These are phyloP conservation scores for Drosophila diplacantha DNA, from an alignment of 2,888 invertebrate species.

Conservation along the genomic window DNA sequence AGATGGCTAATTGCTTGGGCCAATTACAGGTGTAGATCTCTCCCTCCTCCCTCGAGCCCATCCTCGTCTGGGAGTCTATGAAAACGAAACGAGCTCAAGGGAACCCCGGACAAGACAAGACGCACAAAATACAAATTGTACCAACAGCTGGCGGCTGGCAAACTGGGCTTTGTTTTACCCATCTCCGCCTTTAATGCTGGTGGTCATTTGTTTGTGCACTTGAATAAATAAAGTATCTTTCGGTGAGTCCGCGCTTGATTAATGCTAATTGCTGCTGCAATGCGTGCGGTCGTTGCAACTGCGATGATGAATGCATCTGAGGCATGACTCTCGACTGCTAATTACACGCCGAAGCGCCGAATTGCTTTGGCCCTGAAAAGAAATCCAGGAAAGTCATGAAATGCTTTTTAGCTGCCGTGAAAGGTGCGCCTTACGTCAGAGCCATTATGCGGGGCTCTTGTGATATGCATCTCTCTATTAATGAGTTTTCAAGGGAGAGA, in stretches of 20 bases:
- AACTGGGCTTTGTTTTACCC: conserved; percentile 20
- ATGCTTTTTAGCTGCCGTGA: conserved; percentile 31
- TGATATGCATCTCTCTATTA: conserved; percentile 38
- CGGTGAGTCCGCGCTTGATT: conserved; percentile 58
- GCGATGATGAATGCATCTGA: conserved; percentile 20
- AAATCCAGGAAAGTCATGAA: conserved; percentile 29
- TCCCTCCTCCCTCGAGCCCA: conserved; percentile 1
- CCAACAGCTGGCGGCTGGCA: conserved; percentile 37
- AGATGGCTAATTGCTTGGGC: conserved; percentile 51
- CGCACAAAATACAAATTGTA: conserved; percentile 48
- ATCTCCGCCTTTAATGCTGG: conserved; percentile 5
- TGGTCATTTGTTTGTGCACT: conserved; percentile 29
- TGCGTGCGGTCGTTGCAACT: conserved; percentile 31
- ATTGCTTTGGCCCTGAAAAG: conserved; percentile 39
- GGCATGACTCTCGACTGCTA: conserved; percentile 30
- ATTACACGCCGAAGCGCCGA: conserved; percentile 26
- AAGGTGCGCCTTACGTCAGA: conserved; percentile 25
- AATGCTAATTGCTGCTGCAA: conserved; percentile 62
- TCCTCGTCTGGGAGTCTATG: conserved; percentile 46
- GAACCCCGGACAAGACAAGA: conserved; percentile 42
- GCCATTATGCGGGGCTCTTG: conserved; percentile 14
- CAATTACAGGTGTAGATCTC: conserved; percentile 45
- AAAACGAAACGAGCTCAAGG: conserved; percentile 66
- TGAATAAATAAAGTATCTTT: conserved; percentile 35
- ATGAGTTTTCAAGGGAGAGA: conserved; percentile 10